A percentile compares a stretch with the other conserved stretches of the same genome.
Conservation (phyloP, 2,797 vertebrate genomes). For the Lepus oiostolus region DNA sequence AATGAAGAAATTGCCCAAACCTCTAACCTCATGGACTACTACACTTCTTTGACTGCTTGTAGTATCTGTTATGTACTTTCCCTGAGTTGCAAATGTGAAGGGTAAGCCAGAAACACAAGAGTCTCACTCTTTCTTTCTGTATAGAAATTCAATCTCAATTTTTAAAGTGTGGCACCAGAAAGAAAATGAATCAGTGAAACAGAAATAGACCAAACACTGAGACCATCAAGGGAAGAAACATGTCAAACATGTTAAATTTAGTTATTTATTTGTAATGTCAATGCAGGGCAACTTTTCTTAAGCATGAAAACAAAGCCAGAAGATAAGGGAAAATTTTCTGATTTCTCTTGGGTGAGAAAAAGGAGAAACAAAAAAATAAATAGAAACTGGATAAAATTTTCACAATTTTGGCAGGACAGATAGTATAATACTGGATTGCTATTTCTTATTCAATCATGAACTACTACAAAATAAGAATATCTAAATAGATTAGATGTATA, state of each 20-base stretch:
- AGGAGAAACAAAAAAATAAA: neutral
- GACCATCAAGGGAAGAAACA: neutral
- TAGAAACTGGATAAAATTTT: neutral
- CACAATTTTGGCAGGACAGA: neutral
- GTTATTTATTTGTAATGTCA: neutral
- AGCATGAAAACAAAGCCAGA: slow-evolving; percentile 9
- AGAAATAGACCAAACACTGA: neutral
- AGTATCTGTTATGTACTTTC: neutral
- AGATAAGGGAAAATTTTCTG: neutral
- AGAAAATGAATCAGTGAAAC: neutral
- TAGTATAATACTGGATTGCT: neutral
- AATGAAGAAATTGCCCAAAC: neutral
- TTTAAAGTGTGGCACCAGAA: neutral
- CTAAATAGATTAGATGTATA: neutral
- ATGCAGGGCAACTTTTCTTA: neutral
- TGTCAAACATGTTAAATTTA: neutral
- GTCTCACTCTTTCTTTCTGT: neutral
- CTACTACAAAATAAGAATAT: neutral
- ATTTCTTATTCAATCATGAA: neutral
- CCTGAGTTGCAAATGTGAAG: neutral
- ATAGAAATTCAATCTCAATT: neutral
- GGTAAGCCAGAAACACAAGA: neutral
- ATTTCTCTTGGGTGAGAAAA: neutral
- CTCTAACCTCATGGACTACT: neutral
- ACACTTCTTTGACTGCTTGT: neutral